phyloP scores from a whole-genome alignment of 2,888 invertebrate species.

The Acleris laterana region DNA sequence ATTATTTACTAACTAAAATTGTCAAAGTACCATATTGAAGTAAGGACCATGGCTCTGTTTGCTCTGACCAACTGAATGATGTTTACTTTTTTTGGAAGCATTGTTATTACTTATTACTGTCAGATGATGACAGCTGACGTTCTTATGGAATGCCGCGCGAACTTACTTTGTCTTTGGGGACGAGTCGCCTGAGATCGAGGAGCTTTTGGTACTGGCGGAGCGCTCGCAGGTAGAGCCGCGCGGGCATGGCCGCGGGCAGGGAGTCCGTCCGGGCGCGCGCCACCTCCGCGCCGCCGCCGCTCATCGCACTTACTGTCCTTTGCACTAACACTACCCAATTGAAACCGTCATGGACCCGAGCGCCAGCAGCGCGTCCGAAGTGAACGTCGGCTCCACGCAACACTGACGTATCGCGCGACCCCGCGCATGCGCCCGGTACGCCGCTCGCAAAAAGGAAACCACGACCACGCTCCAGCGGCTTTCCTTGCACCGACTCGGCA shows the following conservation, averaged over 20 bases:
- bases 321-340: conserved; percentile 59
- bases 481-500: conserved; percentile 63
- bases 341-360: conserved; percentile 57
- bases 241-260: conserved; percentile 68
- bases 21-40: too few relatives aligned
- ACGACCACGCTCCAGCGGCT: conserved; percentile 67
- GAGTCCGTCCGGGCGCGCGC: conserved; percentile 63
- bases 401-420: conserved; percentile 70
- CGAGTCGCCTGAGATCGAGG: conserved; percentile 82
- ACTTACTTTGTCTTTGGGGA: conserved; percentile 82
- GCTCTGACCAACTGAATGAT: too few relatives aligned
- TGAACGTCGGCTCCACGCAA: conserved; percentile 77
- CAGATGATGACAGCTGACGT: not conserved
- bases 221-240: conserved; percentile 84
- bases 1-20: too few relatives aligned
- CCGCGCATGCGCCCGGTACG: conserved; percentile 72
- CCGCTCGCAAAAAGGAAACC: conserved; percentile 76
- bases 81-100: too few relatives aligned
- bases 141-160: conserved; percentile 36
- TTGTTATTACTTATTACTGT: too few relatives aligned
- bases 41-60: too few relatives aligned
- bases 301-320: conserved; percentile 55
- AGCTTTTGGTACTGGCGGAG: conserved; percentile 86
- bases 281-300: conserved; percentile 67
- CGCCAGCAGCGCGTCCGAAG: conserved; percentile 78